Evolutionary conservation across 2,888 invertebrate genomes (phyloP).

Genomic region (Drosophila pullipes): DNA sequence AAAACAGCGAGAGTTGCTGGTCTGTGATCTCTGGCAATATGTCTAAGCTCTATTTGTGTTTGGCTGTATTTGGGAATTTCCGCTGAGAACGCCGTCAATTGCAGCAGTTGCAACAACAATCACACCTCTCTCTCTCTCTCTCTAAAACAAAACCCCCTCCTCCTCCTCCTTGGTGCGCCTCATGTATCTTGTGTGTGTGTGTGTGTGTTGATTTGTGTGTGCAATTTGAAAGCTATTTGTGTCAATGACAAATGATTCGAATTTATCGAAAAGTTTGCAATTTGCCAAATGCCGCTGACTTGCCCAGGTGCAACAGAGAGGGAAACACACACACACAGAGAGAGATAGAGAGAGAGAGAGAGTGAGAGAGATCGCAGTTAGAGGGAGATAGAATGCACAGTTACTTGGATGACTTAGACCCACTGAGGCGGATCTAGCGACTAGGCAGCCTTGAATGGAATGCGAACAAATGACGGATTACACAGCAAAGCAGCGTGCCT

Average conservation of each 20-base stretch:
- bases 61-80: conserved; percentile 67
- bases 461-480: conserved; percentile 75
- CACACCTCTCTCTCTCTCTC: conserved; percentile 20
- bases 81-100: conserved; percentile 65
- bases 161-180: conserved; percentile 4
- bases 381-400: conserved; percentile 12
- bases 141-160: neutral
- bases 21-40: conserved; percentile 45
- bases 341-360: conserved; percentile 1
- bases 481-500: conserved; percentile 38
- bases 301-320: conserved; percentile 53
- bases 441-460: conserved; percentile 78
- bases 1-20: conserved; percentile 25
- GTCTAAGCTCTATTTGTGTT: conserved; percentile 33
- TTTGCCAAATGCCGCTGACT: conserved; percentile 66
- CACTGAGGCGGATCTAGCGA: conserved; percentile 68
- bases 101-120: conserved; percentile 55
- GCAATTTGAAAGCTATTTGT: conserved; percentile 81
- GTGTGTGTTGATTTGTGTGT: conserved; percentile 49
- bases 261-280: conserved; percentile 80
- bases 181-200: neutral
- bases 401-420: conserved; percentile 37
- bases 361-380: conserved; percentile 10
- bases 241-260: conserved; percentile 82
- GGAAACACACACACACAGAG: neutral